Base-by-base conservation (phyloP, 2,113 vertebrate genomes). In the Cyrtonyx montezumae region DNA sequence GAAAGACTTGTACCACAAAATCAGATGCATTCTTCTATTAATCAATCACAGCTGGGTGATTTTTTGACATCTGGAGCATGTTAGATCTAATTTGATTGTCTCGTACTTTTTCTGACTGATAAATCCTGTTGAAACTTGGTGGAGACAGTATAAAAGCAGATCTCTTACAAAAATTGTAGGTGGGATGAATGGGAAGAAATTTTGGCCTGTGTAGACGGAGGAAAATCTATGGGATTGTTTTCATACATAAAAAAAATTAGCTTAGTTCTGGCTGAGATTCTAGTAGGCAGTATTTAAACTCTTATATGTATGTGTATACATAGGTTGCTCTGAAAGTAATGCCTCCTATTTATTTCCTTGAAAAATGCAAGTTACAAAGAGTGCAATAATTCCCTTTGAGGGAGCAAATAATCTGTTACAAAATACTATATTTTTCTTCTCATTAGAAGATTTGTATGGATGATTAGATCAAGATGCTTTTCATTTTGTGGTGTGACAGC, bases 11-110 rank as follows among this genome's bases (percentile, higher is more conserved):
- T 62, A 75, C 43, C 26, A 84, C 48, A 93, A 93, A 95, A 96
- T 95, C 95, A 89, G 59, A 79, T 74, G 49, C 43, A 80, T 88
- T 94, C 59, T 94, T 90, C 91, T 92, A 93, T 96, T 96, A 96
- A 96, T 98, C 96, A 97, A 89, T 97, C 94, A 97, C 91, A 96
- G 93, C 18, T 81, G 20, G 69, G 15, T 97, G 95, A 88, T 71
- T 96, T 82, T 53, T 88, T 97, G 97, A 96, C 91, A 97, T 84
- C 67, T 93, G 74, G 32, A 96, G 40, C 26, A 80, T 88, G n/a
- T 49, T 87, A 87, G 83, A 70, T 40, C 36, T 93, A 63, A 90
- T 97, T 90, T 93, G 71, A 77, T 88, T 91, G 73, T 83, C 74
- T 92, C 92, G 40, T 73, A 91, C 13, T 92, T 91, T 95, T 96